phyloP scores from a whole-genome alignment of 2,113 vertebrate genomes.

The Chaetodon auriga region DNA sequence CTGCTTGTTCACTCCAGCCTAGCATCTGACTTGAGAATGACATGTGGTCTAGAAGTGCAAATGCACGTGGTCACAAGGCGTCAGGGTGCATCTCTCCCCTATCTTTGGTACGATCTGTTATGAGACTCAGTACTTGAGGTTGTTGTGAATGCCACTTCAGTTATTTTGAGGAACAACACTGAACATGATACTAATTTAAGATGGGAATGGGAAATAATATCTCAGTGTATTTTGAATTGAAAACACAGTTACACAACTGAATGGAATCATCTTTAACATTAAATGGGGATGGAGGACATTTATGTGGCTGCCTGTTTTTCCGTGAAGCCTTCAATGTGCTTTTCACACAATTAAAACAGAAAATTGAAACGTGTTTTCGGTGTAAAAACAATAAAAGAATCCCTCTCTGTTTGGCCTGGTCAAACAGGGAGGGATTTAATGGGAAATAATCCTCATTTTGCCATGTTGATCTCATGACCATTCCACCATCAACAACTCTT shows the following conservation, averaged over 20 bases:
- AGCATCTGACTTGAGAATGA: conserved; percentile 80
- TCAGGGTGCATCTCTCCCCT: conserved; percentile 41
- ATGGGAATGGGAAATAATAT: background rate
- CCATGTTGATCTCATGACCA: conserved; percentile 34
- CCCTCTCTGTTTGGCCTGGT: conserved; percentile 2
- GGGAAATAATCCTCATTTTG: background rate
- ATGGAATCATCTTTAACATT: background rate
- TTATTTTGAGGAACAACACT: conserved; percentile 29
- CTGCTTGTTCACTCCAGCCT: conserved; percentile 67
- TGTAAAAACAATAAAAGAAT: conserved; percentile 29
- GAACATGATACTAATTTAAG: background rate
- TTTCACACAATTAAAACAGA: conserved; percentile 14
- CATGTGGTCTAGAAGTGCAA: conserved; percentile 67
- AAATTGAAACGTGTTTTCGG: background rate
- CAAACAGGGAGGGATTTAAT: too few relatives aligned
- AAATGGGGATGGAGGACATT: background rate
- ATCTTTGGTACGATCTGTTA: conserved; percentile 41
- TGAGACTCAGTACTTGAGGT: conserved; percentile 1
- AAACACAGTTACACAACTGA: background rate
- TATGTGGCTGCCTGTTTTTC: background rate
- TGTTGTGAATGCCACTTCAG: conserved; percentile 2
- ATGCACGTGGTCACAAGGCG: conserved; percentile 66
- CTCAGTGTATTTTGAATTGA: background rate
- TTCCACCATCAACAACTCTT: conserved; percentile 39
- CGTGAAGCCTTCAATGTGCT: background rate